Evolutionary conservation across 2,113 vertebrate genomes (phyloP).

Genomic region (Cynoglossus semilaevis): DNA sequence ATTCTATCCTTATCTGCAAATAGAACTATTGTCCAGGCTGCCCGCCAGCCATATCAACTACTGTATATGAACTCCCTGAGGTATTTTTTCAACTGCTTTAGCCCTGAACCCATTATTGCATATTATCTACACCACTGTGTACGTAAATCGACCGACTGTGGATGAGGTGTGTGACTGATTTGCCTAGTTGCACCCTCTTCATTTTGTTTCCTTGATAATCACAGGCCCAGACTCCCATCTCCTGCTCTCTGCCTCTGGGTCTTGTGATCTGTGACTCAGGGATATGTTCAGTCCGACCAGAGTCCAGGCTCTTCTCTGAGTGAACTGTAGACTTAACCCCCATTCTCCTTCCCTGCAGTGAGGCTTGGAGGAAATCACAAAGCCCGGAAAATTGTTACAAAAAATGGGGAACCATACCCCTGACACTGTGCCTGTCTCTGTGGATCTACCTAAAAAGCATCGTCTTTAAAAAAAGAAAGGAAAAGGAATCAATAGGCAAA

Average conservation of each 20-base stretch:
- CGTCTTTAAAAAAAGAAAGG: constrained; percentile 23
- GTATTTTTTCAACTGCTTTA: too few species aligned
- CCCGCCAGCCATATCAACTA: too few species aligned
- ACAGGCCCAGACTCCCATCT: constrained; percentile 58
- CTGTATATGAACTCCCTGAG: too few species aligned
- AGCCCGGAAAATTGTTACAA: constrained; percentile 40
- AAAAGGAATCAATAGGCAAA: constrained; percentile 42
- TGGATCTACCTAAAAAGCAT: constrained; percentile 51
- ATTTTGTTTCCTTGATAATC: constrained; percentile 53
- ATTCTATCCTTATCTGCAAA: too few species aligned
- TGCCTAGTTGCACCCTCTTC: constrained; percentile 61
- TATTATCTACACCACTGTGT: too few species aligned
- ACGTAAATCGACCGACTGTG: neutral
- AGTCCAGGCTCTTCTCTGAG: constrained; percentile 55
- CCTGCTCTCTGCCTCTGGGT: constrained; percentile 21
- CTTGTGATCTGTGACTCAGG: constrained; percentile 61
- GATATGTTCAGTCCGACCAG: constrained; percentile 58
- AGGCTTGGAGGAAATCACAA: constrained; percentile 64
- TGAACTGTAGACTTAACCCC: constrained; percentile 56
- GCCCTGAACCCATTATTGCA: too few species aligned
- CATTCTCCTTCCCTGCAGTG: constrained; percentile 45
- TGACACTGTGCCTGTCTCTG: constrained; percentile 38
- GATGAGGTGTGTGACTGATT: constrained; percentile 43
- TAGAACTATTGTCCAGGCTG: too few species aligned
- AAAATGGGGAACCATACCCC: constrained; percentile 46